Conservation (phyloP, 2,113 vertebrate genomes). For the Rattus norvegicus region GRCr8 NC_086036.1:28374501-28375000, state of each 20-base stretch:
- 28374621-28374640: background rate
- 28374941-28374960: background rate
- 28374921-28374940: background rate
- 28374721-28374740: background rate
- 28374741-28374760: background rate
- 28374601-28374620: conserved; percentile 10
- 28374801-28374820: background rate
- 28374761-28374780: background rate
- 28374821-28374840: background rate
- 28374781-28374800: background rate
- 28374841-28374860: background rate
- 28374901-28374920: background rate
- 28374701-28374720: background rate
- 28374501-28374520: conserved; percentile 53
- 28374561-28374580: conserved; percentile 13
- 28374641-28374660: background rate
- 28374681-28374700: background rate
- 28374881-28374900: background rate
- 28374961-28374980: background rate
- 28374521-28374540: conserved; percentile 30
- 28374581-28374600: background rate
- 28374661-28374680: background rate
- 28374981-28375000: conserved; percentile 29
- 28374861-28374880: background rate
- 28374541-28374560: conserved; percentile 17